Conservation (phyloP, 2,888 invertebrate species). For the Drosophila mettleri region DNA sequence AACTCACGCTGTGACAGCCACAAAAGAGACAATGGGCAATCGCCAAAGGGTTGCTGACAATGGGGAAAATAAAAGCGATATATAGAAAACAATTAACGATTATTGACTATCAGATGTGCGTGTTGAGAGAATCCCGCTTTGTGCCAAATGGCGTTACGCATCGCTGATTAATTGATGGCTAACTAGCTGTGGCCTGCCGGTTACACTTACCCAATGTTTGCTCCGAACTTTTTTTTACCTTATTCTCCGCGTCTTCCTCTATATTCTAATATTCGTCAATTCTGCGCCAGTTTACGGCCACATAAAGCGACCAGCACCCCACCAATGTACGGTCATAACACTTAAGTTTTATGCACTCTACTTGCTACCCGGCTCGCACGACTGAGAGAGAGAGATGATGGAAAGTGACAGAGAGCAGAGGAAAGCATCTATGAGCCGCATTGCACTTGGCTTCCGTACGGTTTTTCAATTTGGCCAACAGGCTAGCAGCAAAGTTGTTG, state of each 20-base stretch:
- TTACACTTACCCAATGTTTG: conserved; percentile 7
- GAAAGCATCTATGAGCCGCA: background rate
- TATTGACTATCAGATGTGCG: conserved; percentile 68
- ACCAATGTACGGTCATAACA: conserved; percentile 67
- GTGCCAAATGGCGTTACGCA: conserved; percentile 76
- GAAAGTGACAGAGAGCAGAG: background rate
- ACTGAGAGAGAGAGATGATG: too few species aligned
- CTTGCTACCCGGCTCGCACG: conserved; percentile 29
- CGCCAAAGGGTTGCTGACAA: conserved; percentile 48
- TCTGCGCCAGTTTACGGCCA: conserved; percentile 64
- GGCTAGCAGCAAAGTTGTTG: conserved; percentile 61
- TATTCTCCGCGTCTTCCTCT: conserved; percentile 1
- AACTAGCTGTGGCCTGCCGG: conserved; percentile 23
- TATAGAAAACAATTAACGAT: conserved; percentile 65
- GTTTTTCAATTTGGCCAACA: conserved; percentile 53
- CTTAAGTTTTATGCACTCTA: conserved; percentile 75
- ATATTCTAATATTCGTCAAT: conserved; percentile 44
- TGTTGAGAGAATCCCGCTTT: conserved; percentile 55
- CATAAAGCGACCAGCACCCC: conserved; percentile 60
- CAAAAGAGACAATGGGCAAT: conserved; percentile 59
- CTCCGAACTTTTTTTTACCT: conserved; percentile 15
- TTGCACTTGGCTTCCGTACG: conserved; percentile 48
- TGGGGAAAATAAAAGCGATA: conserved; percentile 22
- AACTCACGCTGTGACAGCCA: conserved; percentile 63
- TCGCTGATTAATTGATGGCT: conserved; percentile 68